A percentile compares a stretch with the other conserved stretches of the same genome.
These are phyloP conservation scores for Trachymyrmex cornetzi DNA, from an alignment of 1,140 invertebrate species.

Conservation along the genomic window DNA sequence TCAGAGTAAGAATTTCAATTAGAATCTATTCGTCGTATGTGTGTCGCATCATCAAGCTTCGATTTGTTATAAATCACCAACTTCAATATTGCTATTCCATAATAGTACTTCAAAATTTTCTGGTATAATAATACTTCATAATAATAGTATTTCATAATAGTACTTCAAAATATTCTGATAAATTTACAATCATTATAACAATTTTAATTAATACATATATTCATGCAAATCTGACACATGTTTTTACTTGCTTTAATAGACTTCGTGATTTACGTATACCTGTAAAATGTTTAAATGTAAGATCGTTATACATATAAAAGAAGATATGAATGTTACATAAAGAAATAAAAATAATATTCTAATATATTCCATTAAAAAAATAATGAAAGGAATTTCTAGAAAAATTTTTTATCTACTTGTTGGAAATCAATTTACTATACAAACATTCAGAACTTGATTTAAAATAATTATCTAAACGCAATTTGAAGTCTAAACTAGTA, in stretches of 20 bases:
- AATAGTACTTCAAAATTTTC: constrained; percentile 36
- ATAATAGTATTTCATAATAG: constrained; percentile 40
- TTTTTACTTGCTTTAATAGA: background rate
- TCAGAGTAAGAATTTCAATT: constrained; percentile 74
- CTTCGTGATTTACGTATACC: background rate
- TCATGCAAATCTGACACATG: background rate
- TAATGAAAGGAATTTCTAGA: background rate
- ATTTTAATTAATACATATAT: constrained; percentile 31
- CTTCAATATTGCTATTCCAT: constrained; percentile 38
- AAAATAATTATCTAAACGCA: background rate
- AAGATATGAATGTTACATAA: background rate
- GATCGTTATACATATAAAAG: background rate
- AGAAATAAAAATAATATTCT: background rate
- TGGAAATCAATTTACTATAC: background rate
- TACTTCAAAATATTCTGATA: constrained; percentile 40
- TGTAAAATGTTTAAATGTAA: constrained; percentile 3
- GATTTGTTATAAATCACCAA: constrained; percentile 50
- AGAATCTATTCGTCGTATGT: constrained; percentile 30
- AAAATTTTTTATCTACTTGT: background rate
- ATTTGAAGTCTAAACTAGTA: background rate
- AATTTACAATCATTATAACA: background rate
- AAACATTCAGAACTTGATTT: background rate
- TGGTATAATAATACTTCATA: no score
- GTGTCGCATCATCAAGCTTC: constrained; percentile 39
- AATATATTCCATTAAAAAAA: background rate